Evolutionary conservation across 1,140 invertebrate species (phyloP).

Genomic region (Platorchestia sp.): DNA sequence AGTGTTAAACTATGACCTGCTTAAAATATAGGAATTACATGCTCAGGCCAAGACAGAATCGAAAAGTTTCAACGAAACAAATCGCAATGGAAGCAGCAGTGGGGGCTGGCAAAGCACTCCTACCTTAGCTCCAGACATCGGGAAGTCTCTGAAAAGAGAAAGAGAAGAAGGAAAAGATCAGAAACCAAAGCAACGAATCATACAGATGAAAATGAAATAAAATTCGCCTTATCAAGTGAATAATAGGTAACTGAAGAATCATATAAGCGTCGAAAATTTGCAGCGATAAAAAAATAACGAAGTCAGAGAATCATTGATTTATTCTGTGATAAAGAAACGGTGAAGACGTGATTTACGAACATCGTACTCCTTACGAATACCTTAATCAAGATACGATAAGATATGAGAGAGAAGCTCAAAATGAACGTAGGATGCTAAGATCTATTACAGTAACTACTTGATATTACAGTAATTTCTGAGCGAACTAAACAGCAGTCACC

Average conservation of each 20-base stretch:
- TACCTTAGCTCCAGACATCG: conserved; percentile 45
- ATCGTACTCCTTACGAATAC: not conserved
- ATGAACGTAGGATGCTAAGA: not conserved
- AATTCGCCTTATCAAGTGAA: not conserved
- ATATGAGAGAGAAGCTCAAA: not conserved
- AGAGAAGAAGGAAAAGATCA: conserved; percentile 45
- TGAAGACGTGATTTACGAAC: not conserved
- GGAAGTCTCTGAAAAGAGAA: conserved; percentile 47
- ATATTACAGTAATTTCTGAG: no score
- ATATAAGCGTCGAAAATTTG: not conserved
- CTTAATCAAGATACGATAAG: not conserved
- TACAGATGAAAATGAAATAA: not conserved
- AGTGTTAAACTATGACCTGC: not conserved
- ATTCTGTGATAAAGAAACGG: not conserved
- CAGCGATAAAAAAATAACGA: not conserved
- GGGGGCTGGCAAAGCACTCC: not conserved
- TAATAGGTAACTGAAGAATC: not conserved
- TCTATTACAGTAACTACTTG: no score
- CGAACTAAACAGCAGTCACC: no score
- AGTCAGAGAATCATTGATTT: not conserved
- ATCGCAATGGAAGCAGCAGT: not conserved
- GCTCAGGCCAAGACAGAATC: not conserved
- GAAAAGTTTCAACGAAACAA: not conserved
- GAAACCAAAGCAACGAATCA: conserved; percentile 1
- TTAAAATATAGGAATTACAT: not conserved